Conservation (phyloP, 2,113 vertebrate genomes). For the Cyprinus carpio region DNA sequence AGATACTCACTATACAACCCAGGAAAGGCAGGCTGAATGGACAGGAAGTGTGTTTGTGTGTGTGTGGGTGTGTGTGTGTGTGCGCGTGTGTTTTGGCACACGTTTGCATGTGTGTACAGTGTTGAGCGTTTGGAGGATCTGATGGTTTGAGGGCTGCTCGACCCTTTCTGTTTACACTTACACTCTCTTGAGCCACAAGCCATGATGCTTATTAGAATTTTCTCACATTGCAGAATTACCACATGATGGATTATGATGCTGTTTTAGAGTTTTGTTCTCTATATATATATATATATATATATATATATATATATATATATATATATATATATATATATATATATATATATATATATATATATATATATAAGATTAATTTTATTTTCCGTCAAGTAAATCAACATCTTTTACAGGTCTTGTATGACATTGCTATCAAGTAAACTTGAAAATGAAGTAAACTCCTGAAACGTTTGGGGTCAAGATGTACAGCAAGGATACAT, state of each 20-base stretch:
- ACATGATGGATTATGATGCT: background rate
- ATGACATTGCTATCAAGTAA: too few relatives aligned
- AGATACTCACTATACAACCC: slow-evolving; percentile 9
- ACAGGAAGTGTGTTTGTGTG: slow-evolving; percentile 21
- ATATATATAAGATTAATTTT: too few relatives aligned
- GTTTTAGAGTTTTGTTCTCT: too few relatives aligned
- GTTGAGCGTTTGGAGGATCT: background rate
- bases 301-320: too few relatives aligned
- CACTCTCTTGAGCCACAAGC: slow-evolving; percentile 1
- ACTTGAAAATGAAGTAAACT: too few relatives aligned
- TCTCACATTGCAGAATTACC: background rate
- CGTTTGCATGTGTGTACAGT: background rate
- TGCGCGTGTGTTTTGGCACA: background rate
- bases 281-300: too few relatives aligned
- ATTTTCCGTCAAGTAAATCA: too few relatives aligned
- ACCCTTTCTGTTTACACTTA: slow-evolving; percentile 1
- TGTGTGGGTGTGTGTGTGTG: slow-evolving; percentile 29
- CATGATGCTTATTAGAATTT: background rate
- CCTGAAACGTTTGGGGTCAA: too few relatives aligned
- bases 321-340: too few relatives aligned
- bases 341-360: too few relatives aligned
- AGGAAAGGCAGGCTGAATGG: slow-evolving; percentile 31
- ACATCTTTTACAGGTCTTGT: too few relatives aligned
- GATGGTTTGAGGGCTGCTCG: background rate
- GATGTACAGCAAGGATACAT: too few relatives aligned